Base-by-base conservation (phyloP, 1,140 invertebrate genomes). In the Macrobrachium rosenbergii region DNA sequence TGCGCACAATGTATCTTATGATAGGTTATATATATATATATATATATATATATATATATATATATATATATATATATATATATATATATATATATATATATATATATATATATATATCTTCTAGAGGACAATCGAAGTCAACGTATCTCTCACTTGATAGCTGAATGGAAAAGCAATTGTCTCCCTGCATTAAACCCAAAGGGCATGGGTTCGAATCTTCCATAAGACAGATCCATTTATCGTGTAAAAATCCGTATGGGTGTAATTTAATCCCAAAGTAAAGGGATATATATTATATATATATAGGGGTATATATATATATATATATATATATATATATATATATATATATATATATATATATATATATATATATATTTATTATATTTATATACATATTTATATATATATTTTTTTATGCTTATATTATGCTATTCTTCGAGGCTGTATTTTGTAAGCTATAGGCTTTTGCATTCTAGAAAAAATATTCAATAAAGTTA, bases 41-140 rank as follows among this genome's bases (percentile, higher is more conserved):
- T 28, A 16, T 11, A 37, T 17, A 69, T 10, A 21, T 17, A 75
- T 45, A 45, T 17, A 45, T 45, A 75, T 45, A 45, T 17, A 52
- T 75, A 45, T 17, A 75, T 52, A 45, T 45, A 52, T 17, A 75
- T 75, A 45, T 19, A 45, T 52, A 75, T 17, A 75, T 75, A 45
- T 19, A 75, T 75, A 75, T 17, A 75, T 75, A 45, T 17, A 75
- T 45, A 75, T 45, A 75, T 45, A 75, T 17, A 75, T 45, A 52
- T 17, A 75, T 45, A 45, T 17, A 75, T 45, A 75, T 45, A 75
- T 45, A 75, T 5, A 75, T 45, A 75, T 37, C n/a, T n/a, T n/a
- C n/a, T n/a, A n/a, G n/a, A n/a, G n/a, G n/a, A n/a, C n/a, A n/a
- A n/a, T n/a, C n/a, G n/a, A n/a, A n/a, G n/a, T n/a, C n/a, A n/a